phyloP scores from a whole-genome alignment of 2,113 vertebrate genomes.

The Diphyllodes magnificus region DNA sequence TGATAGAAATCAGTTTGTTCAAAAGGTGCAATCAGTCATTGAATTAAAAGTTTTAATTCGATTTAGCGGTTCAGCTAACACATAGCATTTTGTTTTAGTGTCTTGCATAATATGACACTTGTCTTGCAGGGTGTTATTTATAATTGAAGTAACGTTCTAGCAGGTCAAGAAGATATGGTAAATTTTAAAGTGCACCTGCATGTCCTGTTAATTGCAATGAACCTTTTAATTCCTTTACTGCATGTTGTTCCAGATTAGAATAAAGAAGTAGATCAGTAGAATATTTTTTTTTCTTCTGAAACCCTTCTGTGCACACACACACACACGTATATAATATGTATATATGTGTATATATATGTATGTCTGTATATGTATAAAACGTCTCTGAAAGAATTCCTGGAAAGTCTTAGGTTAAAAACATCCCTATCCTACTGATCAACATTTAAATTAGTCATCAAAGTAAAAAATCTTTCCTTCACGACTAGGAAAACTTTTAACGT shows the following conservation, averaged over 20 bases:
- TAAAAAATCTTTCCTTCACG: background rate
- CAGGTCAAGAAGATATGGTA: background rate
- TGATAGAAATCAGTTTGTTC: background rate
- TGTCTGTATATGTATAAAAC: background rate
- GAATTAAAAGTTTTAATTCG: background rate
- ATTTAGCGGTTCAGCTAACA: background rate
- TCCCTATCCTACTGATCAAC: background rate
- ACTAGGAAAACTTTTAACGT: background rate
- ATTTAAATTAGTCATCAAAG: conserved; percentile 23
- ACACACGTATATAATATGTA: too few species aligned
- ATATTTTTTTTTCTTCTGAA: background rate
- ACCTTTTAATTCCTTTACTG: background rate
- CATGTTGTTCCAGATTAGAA: background rate
- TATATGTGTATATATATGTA: too few species aligned
- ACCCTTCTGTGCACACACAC: background rate
- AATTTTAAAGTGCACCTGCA: background rate
- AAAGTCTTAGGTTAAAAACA: background rate
- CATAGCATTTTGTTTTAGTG: background rate
- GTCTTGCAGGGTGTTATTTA: background rate
- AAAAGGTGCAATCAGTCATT: background rate
- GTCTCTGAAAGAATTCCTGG: background rate
- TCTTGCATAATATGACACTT: background rate
- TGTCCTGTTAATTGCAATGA: background rate
- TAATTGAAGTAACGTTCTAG: background rate
- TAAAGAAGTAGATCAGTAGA: background rate